Evolutionary conservation across 1,140 invertebrate genomes (phyloP).

Genomic region (Zaprionus lachaisei): DNA sequence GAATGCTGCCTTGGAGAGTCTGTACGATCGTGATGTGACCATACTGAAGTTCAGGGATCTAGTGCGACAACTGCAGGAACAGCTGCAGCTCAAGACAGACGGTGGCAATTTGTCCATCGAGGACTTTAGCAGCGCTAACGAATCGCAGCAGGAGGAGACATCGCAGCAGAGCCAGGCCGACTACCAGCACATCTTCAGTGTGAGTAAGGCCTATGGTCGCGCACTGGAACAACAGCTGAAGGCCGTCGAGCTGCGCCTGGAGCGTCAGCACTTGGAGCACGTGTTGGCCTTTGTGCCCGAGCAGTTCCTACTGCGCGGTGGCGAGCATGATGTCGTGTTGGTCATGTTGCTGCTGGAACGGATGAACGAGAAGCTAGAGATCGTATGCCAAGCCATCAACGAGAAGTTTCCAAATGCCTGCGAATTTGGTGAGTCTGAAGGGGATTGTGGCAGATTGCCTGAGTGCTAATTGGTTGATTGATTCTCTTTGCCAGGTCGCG

Average conservation of each 20-base stretch:
- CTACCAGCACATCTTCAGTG: slow-evolving; percentile 95
- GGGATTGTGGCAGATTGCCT: neutral
- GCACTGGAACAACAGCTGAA: slow-evolving; percentile 97
- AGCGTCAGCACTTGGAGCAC: slow-evolving; percentile 92
- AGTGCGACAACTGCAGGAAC: slow-evolving; percentile 93
- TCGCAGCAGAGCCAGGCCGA: slow-evolving; percentile 88
- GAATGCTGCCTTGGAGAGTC: slow-evolving; percentile 94
- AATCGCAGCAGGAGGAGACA: slow-evolving; percentile 66
- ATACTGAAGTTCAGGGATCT: slow-evolving; percentile 97
- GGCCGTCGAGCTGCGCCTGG: slow-evolving; percentile 94
- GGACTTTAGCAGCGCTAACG: slow-evolving; percentile 83
- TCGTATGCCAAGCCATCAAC: slow-evolving; percentile 93
- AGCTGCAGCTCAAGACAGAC: slow-evolving; percentile 81
- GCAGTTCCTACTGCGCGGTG: slow-evolving; percentile 94
- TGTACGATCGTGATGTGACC: slow-evolving; percentile 96
- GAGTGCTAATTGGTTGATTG: neutral
- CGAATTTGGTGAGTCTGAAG: slow-evolving; percentile 86
- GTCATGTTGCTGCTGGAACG: slow-evolving; percentile 95
- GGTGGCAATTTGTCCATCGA: slow-evolving; percentile 69
- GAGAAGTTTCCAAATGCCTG: slow-evolving; percentile 89
- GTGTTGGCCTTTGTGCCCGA: slow-evolving; percentile 96
- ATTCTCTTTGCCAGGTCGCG: slow-evolving; percentile 61
- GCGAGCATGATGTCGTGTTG: slow-evolving; percentile 97
- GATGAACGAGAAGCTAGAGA: slow-evolving; percentile 95
- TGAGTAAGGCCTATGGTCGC: slow-evolving; percentile 94